Evolutionary conservation across 2,113 vertebrate species (phyloP).

Genomic region (Buteo buteo): DNA sequence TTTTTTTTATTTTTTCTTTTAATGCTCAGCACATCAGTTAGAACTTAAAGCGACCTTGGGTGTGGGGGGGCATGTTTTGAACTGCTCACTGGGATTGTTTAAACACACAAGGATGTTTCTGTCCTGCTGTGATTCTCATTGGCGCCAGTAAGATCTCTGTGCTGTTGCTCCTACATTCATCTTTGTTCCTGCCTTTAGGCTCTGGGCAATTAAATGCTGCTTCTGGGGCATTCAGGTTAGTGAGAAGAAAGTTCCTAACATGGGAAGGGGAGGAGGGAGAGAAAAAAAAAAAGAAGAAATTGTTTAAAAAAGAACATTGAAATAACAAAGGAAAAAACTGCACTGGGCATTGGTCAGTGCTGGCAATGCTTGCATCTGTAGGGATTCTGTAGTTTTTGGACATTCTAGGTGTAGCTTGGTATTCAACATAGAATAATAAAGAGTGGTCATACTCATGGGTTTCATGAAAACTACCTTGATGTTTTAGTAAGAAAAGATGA

Average conservation of each 20-base stretch:
- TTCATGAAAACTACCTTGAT: not conserved
- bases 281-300: not conserved
- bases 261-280: rapidly evolving
- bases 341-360: not conserved
- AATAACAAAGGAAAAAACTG: not conserved
- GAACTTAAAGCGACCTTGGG: not conserved
- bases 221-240: not conserved
- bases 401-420: not conserved
- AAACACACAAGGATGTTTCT: rapidly evolving
- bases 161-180: not conserved
- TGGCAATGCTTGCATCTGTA: not conserved
- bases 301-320: not conserved
- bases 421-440: not conserved
- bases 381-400: not conserved
- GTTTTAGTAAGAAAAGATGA: not conserved
- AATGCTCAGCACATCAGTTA: not conserved
- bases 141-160: not conserved
- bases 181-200: not conserved
- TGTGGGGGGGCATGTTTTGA: not conserved
- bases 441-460: not conserved
- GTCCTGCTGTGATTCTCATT: not conserved
- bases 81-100: not conserved
- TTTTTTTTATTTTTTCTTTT: not conserved
- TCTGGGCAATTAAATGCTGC: not conserved
- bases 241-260: not conserved